These are phyloP conservation scores for Cyprinodon tularosa DNA, from an alignment of 2,113 vertebrate genomes.

Conservation along the genomic window DNA sequence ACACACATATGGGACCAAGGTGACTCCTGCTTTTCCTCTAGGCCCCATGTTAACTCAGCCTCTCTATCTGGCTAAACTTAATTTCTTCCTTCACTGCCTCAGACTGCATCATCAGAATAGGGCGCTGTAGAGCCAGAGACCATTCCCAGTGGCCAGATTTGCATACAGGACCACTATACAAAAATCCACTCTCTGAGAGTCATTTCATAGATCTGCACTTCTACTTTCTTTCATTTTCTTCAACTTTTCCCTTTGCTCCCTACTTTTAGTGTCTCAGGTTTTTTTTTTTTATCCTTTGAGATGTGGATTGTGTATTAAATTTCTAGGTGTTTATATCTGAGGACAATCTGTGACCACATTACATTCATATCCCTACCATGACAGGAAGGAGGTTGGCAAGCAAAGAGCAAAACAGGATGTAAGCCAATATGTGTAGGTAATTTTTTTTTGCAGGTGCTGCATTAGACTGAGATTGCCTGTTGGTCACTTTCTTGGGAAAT, in stretches of 20 bases:
- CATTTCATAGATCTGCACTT: constrained; percentile 38
- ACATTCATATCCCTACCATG: constrained; percentile 20
- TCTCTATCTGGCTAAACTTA: constrained; percentile 77
- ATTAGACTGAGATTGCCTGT: constrained; percentile 60
- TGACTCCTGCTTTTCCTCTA: constrained; percentile 68
- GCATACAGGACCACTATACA: constrained; percentile 71
- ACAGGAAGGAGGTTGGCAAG: constrained; percentile 71
- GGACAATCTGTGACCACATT: constrained; percentile 34
- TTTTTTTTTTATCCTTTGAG: constrained; percentile 19
- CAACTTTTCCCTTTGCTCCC: constrained; percentile 8
- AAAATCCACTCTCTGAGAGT: constrained; percentile 64
- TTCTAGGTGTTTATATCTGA: constrained; percentile 18
- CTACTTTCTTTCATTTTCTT: constrained; percentile 47
- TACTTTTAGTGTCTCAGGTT: constrained; percentile 26
- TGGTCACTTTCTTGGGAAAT: constrained; percentile 57
- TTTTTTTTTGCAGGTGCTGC: constrained; percentile 70
- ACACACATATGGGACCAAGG: constrained; percentile 63
- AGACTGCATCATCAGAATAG: constrained; percentile 75
- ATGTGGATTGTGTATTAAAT: constrained; percentile 22
- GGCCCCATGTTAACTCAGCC: constrained; percentile 76
- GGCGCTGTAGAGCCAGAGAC: constrained; percentile 54
- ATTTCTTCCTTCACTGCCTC: constrained; percentile 78
- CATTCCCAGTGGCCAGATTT: constrained; percentile 77
- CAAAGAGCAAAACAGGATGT: constrained; percentile 78
- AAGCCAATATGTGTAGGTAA: constrained; percentile 55